Base-by-base conservation (phyloP, 1,140 invertebrate species). In the Drosophila leontia region DNA sequence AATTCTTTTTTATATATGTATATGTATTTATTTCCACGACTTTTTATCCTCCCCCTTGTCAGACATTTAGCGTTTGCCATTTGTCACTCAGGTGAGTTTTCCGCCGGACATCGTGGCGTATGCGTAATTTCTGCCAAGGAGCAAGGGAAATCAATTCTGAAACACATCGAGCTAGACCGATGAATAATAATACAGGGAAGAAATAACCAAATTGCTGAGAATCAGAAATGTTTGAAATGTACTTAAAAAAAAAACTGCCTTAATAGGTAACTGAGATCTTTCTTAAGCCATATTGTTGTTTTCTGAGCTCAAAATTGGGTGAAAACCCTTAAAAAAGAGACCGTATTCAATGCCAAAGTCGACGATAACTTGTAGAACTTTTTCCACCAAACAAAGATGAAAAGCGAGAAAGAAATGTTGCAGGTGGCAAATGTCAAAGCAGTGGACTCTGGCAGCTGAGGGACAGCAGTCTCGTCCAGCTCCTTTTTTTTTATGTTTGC, bases 351-450 rank as follows among this genome's bases (percentile, higher is more conserved):
- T 45, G 55, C 45, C 42, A 50, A 50, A 67, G 48, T 41, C 19
- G 41, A 12, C 15, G 41, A 44, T 17, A 75, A 67, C 37, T 59
- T 53, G 62, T 11, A 13, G 39, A 56, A 51, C 70, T 15, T 64
- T 61, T 35, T 13, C 9, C 26, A 29, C 8, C 50, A 13, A 7
- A 19, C 13, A 45, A 32, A 23, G n/a, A 23, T 26, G 19, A 19
- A 47, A 26, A 7, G 12, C 6, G 9, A 45, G 34, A 44, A 53
- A 35, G 19, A 65, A 61, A 50, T 19, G 48, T 29, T 68, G 11
- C 60, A 39, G 62, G 67, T 67, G 62, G 61, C 39, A 67, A 70
- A 39, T 67, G 67, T 70, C 67, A 70, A 55, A 39, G 67, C 62
- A 55, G 32, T 32, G 48, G 32, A 70, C n/a, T 34, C 45, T 71